These are phyloP conservation scores for Chauna torquata DNA, from an alignment of 2,113 vertebrate species.

Conservation along the genomic window DNA sequence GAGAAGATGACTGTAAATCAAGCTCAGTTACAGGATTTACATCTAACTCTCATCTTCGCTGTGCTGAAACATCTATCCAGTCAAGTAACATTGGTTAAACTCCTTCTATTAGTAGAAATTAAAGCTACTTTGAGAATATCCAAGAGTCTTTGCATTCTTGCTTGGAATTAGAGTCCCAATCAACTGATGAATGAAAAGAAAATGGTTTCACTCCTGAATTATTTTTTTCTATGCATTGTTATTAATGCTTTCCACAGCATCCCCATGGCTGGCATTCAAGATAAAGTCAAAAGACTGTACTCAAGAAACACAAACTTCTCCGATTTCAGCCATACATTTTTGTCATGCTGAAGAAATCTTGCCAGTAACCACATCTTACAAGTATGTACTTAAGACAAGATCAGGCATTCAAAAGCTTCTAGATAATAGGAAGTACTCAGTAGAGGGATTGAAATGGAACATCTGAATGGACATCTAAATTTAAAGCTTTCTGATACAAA, in stretches of 20 bases:
- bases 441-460: not conserved
- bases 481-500: not conserved
- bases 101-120: not conserved
- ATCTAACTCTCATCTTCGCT: not conserved
- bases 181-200: not conserved
- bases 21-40: not conserved
- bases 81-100: not conserved
- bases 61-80: not conserved
- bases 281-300: not conserved
- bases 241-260: not conserved
- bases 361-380: not conserved
- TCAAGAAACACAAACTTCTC: not conserved
- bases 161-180: not conserved
- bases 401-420: not conserved
- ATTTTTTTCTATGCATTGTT: not conserved
- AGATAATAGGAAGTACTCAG: not conserved
- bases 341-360: not conserved
- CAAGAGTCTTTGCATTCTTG: not conserved
- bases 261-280: not conserved
- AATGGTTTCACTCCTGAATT: not conserved
- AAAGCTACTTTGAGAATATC: not conserved
- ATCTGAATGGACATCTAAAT: not conserved
- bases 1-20: not conserved
- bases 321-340: not conserved
- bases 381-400: not conserved